A percentile compares a stretch with the other conserved stretches of the same genome.
Conservation (phyloP, 2,797 vertebrate species). For the Rhabdophis nuchalis region DNA sequence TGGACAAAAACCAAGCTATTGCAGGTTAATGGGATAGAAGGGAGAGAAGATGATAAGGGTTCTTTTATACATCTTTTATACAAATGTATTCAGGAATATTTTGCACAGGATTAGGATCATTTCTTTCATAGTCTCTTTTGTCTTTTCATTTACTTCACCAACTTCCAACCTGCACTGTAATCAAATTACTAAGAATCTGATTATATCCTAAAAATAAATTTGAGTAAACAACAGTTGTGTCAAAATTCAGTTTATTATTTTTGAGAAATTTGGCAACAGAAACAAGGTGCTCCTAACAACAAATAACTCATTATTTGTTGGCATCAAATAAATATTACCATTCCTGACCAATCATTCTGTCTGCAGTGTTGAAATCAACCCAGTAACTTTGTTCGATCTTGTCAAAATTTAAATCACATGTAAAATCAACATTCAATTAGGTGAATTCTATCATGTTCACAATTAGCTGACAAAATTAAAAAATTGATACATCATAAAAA, state of each 20-base stretch:
- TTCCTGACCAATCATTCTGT: conserved; percentile 24
- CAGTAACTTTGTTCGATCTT: conserved; percentile 14
- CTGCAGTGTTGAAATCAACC: conserved; percentile 13
- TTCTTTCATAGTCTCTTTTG: neutral
- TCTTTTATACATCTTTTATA: neutral
- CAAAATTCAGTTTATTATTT: conserved; percentile 74
- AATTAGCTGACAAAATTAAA: conserved; percentile 62
- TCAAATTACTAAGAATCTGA: neutral
- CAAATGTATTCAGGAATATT: neutral
- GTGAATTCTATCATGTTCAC: conserved; percentile 32
- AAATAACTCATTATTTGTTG: conserved; percentile 54
- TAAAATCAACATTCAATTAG: conserved; percentile 32
- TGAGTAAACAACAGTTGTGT: conserved; percentile 48
- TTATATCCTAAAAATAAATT: conserved; percentile 37
- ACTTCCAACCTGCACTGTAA: neutral
- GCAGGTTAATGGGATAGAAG: neutral
- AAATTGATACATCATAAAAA: conserved; percentile 49
- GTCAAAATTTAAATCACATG: conserved; percentile 19
- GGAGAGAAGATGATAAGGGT: neutral
- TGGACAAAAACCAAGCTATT: neutral
- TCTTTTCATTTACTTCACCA: neutral
- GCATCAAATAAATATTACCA: conserved; percentile 42
- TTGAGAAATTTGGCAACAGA: conserved; percentile 66
- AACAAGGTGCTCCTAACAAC: conserved; percentile 56
- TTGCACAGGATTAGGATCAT: neutral